Evolutionary conservation across 2,797 vertebrate species (phyloP).

Genomic region (Zonotrichia albicollis): DNA sequence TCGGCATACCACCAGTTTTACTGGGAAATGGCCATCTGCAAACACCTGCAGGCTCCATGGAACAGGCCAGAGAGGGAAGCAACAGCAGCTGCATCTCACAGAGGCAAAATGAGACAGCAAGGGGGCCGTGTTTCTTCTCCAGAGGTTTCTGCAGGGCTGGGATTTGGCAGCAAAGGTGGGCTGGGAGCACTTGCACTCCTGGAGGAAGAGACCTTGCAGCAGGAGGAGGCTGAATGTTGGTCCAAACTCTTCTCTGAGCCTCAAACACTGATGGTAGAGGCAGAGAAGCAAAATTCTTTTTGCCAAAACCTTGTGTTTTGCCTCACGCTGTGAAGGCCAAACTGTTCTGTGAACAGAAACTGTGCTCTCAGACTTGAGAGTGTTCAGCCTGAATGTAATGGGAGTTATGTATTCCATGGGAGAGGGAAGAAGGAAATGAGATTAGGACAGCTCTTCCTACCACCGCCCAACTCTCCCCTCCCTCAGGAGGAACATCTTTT

Average conservation of each 20-base stretch:
- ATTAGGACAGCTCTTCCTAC: background rate
- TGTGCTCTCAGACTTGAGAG: background rate
- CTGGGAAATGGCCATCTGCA: background rate
- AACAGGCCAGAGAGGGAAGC: background rate
- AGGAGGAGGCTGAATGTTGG: background rate
- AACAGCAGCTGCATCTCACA: background rate
- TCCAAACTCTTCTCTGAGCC: background rate
- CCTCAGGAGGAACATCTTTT: background rate
- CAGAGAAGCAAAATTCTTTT: background rate
- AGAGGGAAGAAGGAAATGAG: background rate
- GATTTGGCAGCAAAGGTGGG: background rate
- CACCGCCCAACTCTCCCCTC: background rate
- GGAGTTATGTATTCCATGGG: background rate
- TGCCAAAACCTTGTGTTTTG: background rate
- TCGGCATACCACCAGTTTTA: constrained; percentile 11
- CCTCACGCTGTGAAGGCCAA: background rate
- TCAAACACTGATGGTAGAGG: background rate
- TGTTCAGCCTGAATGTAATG: background rate
- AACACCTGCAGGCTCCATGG: constrained; percentile 32
- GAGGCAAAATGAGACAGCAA: background rate
- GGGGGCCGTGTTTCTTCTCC: background rate
- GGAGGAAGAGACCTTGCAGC: background rate
- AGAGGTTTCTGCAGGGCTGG: background rate
- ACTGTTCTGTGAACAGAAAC: background rate
- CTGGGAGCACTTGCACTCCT: background rate